A percentile compares a stretch with the other conserved stretches of the same genome.
Evolutionary conservation across 2,113 vertebrate genomes (phyloP).

Genomic region (Lagenorhynchus albirostris): DNA sequence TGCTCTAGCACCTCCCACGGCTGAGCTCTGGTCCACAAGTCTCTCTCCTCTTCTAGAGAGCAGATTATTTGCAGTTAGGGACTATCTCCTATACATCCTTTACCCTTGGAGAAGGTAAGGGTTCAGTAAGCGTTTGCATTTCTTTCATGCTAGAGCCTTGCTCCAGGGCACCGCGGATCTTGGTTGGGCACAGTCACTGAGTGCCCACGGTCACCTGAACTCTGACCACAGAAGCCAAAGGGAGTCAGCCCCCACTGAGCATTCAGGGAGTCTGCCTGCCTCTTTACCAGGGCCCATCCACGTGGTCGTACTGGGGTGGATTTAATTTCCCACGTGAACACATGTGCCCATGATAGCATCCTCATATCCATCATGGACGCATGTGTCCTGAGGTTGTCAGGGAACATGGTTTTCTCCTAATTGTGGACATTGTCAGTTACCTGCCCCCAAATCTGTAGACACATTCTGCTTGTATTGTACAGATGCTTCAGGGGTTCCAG

Average conservation of each 20-base stretch:
- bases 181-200: not conserved
- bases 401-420: not conserved
- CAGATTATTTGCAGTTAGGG: not conserved
- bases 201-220: not conserved
- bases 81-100: not conserved
- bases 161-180: no score
- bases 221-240: not conserved
- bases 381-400: not conserved
- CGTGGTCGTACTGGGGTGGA: rapidly evolving
- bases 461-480: not conserved
- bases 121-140: not conserved
- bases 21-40: not conserved
- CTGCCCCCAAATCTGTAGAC: not conserved
- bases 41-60: not conserved
- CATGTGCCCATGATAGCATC: not conserved
- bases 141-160: not conserved
- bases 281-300: no score
- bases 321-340: not conserved
- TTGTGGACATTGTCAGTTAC: not conserved
- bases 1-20: rapidly evolving
- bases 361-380: no score
- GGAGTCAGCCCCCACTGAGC: not conserved
- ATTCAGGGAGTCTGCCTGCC: not conserved
- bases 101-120: not conserved
- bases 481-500: not conserved